Base-by-base conservation (phyloP, 2,888 invertebrate genomes). In the Loripinus fragilis region DNA sequence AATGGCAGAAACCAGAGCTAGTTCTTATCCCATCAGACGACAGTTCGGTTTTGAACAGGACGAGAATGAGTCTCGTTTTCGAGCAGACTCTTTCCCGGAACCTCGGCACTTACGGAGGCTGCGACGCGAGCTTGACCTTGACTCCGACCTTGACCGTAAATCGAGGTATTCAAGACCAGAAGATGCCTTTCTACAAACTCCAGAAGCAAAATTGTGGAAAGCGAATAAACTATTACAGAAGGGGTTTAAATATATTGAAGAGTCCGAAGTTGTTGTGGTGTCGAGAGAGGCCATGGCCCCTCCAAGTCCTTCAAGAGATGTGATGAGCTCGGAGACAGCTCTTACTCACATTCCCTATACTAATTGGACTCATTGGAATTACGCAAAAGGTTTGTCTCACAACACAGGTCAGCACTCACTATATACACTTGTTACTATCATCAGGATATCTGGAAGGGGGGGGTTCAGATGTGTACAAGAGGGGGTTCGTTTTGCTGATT, bases 351-450 rank as follows among this genome's bases (percentile, higher is more conserved):
- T 83, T 35, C 85, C 85, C 0, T 83, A 80, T 78, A 76, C 68
- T 38, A 80, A 82, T 67, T 85, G 85, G 85, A 76, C 74, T 7
- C 71, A 80, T 8, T 85, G 80, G 78, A 68, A 80, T 71, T 76
- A 76, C 30, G 65, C 15, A 2, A 72, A 45, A 64, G 72, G 72
- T 72, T 60, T 60, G 60, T 60, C 28, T 38, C 12, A 5, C 5
- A 38, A 38, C 12, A 38, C 38, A 5, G n/a, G n/a, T n/a, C n/a
- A n/a, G n/a, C n/a, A n/a, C n/a, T n/a, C n/a, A n/a, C n/a, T n/a
- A n/a, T n/a, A n/a, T n/a, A n/a, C n/a, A n/a, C n/a, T n/a, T n/a
- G n/a, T n/a, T n/a, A n/a, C n/a, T n/a, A n/a, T n/a, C n/a, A n/a
- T n/a, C n/a, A n/a, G n/a, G n/a, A n/a, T n/a, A n/a, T n/a, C n/a